Evolutionary conservation across 2,113 vertebrate genomes (phyloP).

Genomic region (Coreoperca whiteheadi): DNA sequence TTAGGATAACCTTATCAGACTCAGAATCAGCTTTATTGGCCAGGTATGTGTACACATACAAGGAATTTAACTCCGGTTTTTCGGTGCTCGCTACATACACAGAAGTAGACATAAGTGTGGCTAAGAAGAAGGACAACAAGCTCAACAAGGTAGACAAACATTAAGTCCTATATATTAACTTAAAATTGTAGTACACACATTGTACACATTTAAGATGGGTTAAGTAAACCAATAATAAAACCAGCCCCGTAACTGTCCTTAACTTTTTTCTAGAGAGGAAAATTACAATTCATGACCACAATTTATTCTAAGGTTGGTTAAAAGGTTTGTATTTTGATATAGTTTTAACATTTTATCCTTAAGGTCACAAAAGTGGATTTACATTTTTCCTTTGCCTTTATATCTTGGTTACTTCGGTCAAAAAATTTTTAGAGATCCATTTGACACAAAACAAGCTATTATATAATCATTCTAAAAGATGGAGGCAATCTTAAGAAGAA

Average conservation of each 20-base stretch:
- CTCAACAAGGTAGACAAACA: too few species aligned
- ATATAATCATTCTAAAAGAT: background rate
- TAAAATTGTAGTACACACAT: background rate
- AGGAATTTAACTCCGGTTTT: too few species aligned
- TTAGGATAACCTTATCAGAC: background rate
- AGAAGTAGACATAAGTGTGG: too few species aligned
- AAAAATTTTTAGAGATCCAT: background rate
- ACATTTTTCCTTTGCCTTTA: background rate
- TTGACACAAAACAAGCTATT: background rate
- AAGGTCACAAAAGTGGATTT: background rate
- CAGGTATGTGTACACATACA: too few species aligned
- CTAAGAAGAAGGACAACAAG: too few species aligned
- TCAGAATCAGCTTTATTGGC: too few species aligned
- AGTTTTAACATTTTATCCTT: background rate
- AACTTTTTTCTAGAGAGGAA: background rate
- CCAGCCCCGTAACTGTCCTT: background rate
- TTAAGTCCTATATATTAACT: background rate
- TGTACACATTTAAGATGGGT: too few species aligned
- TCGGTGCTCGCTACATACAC: too few species aligned
- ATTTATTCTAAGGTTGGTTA: background rate
- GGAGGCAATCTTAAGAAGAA: background rate
- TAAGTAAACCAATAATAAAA: conserved; percentile 1
- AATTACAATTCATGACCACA: background rate
- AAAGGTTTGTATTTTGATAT: background rate
- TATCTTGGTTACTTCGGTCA: background rate